Conservation (phyloP, 1,140 invertebrate species). For the Limonius californicus region DNA sequence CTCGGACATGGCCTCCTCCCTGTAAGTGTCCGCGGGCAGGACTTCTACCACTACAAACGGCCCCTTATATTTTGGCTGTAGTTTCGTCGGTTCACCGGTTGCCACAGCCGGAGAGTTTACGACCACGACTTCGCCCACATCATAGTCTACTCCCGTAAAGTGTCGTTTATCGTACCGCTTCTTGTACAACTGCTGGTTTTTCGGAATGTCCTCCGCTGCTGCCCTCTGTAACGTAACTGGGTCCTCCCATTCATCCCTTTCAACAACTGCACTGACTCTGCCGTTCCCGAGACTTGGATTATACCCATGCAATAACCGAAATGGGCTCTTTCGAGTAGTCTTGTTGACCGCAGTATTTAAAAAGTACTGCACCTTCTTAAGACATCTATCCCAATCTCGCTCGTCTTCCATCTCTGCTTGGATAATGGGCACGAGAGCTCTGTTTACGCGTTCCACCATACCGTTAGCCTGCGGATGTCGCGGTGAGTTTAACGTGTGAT, state of each 20-base stretch:
- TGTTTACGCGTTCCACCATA: neutral
- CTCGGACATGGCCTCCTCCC: neutral
- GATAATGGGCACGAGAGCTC: neutral
- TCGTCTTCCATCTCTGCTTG: neutral
- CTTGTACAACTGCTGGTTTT: neutral
- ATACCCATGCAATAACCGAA: neutral
- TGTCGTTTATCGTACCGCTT: neutral
- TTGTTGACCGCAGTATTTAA: neutral
- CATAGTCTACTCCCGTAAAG: neutral
- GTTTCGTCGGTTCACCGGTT: no score
- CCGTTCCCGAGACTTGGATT: neutral
- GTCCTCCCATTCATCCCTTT: neutral
- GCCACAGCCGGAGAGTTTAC: neutral
- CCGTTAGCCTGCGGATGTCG: neutral
- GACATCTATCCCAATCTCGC: neutral
- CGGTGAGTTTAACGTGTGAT: neutral
- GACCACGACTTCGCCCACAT: neutral
- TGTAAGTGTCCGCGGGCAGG: no score
- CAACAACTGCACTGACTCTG: neutral
- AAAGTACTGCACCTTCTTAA: neutral
- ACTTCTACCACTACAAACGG: no score
- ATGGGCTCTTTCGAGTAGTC: neutral
- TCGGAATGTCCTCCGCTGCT: neutral
- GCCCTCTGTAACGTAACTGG: neutral
- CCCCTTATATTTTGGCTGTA: no score